Percentiles rank a stretch among this genome's conserved stretches.
These are phyloP conservation scores for Gallinago jamesoni DNA, from an alignment of 2,113 vertebrate genomes.

Conservation along the genomic window DNA sequence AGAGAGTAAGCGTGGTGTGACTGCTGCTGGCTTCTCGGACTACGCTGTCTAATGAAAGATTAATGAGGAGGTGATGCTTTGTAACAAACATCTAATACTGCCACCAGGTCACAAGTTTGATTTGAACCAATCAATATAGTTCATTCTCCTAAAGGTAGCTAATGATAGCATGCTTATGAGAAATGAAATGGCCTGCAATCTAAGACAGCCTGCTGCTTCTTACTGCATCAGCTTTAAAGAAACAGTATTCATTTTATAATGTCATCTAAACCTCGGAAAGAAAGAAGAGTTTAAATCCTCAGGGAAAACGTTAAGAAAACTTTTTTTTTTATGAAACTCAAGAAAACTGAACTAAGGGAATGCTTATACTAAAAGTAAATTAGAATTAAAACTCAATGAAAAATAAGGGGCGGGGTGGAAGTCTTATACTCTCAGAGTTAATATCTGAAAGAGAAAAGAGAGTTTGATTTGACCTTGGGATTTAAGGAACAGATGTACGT, in stretches of 20 bases:
- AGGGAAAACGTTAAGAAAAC: not conserved
- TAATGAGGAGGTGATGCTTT: slow-evolving; percentile 70
- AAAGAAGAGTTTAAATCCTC: not conserved
- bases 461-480: not conserved
- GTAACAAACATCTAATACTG: slow-evolving; percentile 60
- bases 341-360: not conserved
- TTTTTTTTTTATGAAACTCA: not conserved
- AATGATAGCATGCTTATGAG: slow-evolving; percentile 69
- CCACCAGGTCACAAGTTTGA: slow-evolving; percentile 59
- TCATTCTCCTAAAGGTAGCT: slow-evolving; percentile 60
- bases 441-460: not conserved
- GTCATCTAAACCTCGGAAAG: not conserved
- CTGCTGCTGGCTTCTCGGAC: slow-evolving; percentile 64
- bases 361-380: not conserved
- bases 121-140: slow-evolving; percentile 70
- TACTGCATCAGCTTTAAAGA: slow-evolving; percentile 61
- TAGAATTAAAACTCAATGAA: not conserved
- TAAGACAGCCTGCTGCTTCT: slow-evolving; percentile 41
- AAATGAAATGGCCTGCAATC: slow-evolving; percentile 60
- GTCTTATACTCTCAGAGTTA: not conserved
- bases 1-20: slow-evolving; percentile 48
- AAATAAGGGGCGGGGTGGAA: not conserved
- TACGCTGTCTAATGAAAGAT: slow-evolving; percentile 75
- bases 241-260: slow-evolving; percentile 18
- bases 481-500: not conserved